Conservation (phyloP, 1,140 invertebrate genomes). For the Cydia pomonella region DNA sequence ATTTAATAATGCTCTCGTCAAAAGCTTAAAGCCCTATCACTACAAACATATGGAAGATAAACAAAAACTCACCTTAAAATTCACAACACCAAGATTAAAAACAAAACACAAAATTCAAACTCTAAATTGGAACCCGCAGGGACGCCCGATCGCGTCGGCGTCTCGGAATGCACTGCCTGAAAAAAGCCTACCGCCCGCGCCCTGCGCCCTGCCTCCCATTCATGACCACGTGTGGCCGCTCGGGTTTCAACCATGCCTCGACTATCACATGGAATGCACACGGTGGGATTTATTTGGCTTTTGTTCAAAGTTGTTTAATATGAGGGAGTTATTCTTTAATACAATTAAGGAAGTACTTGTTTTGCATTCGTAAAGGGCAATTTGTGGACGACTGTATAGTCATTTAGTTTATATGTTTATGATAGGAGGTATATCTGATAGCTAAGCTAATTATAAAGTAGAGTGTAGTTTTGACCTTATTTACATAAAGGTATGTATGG, state of each 20-base stretch:
- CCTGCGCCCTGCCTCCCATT: slow-evolving; percentile 61
- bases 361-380: not conserved
- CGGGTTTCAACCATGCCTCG: slow-evolving; percentile 61
- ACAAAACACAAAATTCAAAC: slow-evolving; percentile 6
- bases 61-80: slow-evolving; percentile 24
- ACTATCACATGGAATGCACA: not conserved
- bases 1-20: too few relatives aligned
- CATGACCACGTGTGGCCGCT: slow-evolving; percentile 71
- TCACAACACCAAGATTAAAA: slow-evolving; percentile 13
- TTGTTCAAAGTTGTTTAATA: not conserved
- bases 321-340: not conserved
- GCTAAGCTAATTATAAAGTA: too few relatives aligned
- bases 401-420: too few relatives aligned
- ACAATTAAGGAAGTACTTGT: not conserved
- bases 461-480: too few relatives aligned
- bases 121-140: not conserved
- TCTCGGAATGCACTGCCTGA: slow-evolving; percentile 17
- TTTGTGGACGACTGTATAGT: too few relatives aligned
- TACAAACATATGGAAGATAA: not conserved
- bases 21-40: too few relatives aligned
- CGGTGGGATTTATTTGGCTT: not conserved
- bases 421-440: too few relatives aligned
- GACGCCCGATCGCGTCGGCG: not conserved
- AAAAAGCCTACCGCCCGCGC: slow-evolving; percentile 46
- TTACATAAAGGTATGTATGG: too few relatives aligned